Evolutionary conservation across 2,797 vertebrate species (phyloP), one percentile per base, ranked within the genome.

Genomic region (Enteromius trimaculatus): DNA sequence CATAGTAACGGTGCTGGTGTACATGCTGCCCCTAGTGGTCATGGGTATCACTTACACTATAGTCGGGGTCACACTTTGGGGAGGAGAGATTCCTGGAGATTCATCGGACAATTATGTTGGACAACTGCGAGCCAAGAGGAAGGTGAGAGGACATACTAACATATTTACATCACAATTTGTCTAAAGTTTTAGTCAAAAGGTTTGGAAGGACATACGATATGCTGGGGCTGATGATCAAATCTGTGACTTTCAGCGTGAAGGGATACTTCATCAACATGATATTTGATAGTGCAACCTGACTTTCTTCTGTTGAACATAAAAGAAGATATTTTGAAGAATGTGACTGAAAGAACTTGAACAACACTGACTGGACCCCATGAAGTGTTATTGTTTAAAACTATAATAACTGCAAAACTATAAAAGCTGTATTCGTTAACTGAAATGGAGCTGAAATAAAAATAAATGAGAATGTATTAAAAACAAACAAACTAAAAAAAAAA

Each of bases 21-120:
- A 97, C 85, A 91, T 95, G 83, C 95, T 97, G 79, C 96, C 96
- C 14, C 86, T 97, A 83, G 92, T 96, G 86, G 87, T 96, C 83
- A 97, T 97, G 95, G 95, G 92, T 2, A 90, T 96, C 88, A 95
- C 96, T 60, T 97, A 97, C 79, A 95, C 95, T 65, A 93, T 96
- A 39, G 93, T 97, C 49, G 96, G 96, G 87, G 88, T 95, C 82
- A 96, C 94, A 0, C 93, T 97, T 31, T 97, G 96, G 96, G 96
- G 95, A 87, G 95, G 95, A 87, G 94, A 95, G 87, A 95, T 97
- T 89, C 96, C 96, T 26, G 96, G 96, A 0, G 95, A 96, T 64
- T 96, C 96, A 14, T 95, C 94, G 34, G 82, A 96, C 87, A 96
- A 94, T 80, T 96, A 97, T 9, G 95, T 95, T 0, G 94, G 95